A percentile compares a stretch with the other conserved stretches of the same genome.
Evolutionary conservation across 2,888 invertebrate genomes (phyloP).

Genomic region (Leptinotarsa juncta): DNA sequence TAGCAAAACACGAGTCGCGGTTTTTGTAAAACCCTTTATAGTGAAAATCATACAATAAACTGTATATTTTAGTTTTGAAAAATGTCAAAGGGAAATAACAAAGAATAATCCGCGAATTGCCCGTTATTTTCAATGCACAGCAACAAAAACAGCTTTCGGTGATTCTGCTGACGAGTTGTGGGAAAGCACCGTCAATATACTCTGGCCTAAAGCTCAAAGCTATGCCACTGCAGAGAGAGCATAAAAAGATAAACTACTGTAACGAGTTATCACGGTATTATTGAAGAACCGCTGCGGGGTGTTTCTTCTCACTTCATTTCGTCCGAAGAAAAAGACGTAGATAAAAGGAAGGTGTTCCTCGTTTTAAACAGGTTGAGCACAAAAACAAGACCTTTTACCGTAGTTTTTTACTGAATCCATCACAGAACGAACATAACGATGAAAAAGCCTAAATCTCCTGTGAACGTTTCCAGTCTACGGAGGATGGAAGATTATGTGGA

Average conservation of each 20-base stretch:
- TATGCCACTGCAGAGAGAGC: slow-evolving; percentile 30
- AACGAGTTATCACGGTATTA: slow-evolving; percentile 51
- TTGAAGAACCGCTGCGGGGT: slow-evolving; percentile 37
- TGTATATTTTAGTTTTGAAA: too few relatives aligned
- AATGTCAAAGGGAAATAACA: too few relatives aligned
- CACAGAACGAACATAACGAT: slow-evolving; percentile 5
- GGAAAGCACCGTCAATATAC: slow-evolving; percentile 17
- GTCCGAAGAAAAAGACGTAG: slow-evolving; percentile 33
- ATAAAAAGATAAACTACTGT: slow-evolving; percentile 43
- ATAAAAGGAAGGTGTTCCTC: slow-evolving; percentile 32
- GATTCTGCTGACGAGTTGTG: not conserved
- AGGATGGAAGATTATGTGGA: not conserved
- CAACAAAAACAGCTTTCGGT: not conserved
- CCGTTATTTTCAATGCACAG: not conserved
- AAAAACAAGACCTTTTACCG: slow-evolving; percentile 36
- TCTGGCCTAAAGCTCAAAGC: slow-evolving; percentile 21
- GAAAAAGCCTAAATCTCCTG: slow-evolving; percentile 18
- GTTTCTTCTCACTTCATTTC: slow-evolving; percentile 34
- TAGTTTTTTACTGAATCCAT: slow-evolving; percentile 27
- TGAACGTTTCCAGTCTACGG: slow-evolving; percentile 17
- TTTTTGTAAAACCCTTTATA: too few relatives aligned
- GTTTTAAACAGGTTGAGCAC: slow-evolving; percentile 36
- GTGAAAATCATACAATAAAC: too few relatives aligned
- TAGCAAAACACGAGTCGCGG: too few relatives aligned
- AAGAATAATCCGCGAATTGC: too few relatives aligned